Evolutionary conservation across 2,113 vertebrate species (phyloP), one percentile per base, ranked within the genome.

Genomic region (Aix galericulata): DNA sequence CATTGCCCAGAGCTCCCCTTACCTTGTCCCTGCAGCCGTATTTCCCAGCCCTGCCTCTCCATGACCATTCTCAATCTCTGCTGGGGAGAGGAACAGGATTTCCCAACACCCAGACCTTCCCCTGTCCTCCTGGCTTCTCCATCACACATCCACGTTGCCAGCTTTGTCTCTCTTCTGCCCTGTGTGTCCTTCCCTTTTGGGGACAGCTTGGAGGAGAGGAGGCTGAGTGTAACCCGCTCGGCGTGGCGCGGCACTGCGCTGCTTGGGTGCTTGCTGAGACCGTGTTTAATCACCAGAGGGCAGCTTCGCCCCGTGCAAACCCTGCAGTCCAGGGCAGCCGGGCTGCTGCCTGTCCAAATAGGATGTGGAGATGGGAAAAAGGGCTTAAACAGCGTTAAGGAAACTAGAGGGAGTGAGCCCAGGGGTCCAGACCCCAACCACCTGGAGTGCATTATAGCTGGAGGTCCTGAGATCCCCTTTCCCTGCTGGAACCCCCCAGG

Each of bases 21-120:
- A 0, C 68, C 60, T 55, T 34, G 5, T 50, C 34, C 74, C 0
- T 0, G 0, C 68, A 26, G 44, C 69, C 64, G 0, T 6, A 0
- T 26, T 50, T 55, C 31, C 44, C 56, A 87, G 11, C 68, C 6
- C 0, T 73, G 48, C 38, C 50, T 27, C 8, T 73, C n/a, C 34
- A 32, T 5, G 55, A 44, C 13, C 38, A 4, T 50, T 50, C 48
- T 23, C 12, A 12, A 50, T 50, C 21, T 60, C 15, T 23, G 6
- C 27, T 1, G 26, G 13, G 13, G 1, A 4, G 16, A 17, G 48
- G 4, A 15, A 4, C 55, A 4, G 77, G 59, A 73, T 27, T 0
- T 4, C 66, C 73, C 32, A 40, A 46, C 66, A 36, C 60, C 22
- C 0, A 11, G 56, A 29, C 27, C 42, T n/a, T 34, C 8, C 67